Conservation (phyloP, 2,113 vertebrate species). For the Sarotherodon lohbergeri region DNA sequence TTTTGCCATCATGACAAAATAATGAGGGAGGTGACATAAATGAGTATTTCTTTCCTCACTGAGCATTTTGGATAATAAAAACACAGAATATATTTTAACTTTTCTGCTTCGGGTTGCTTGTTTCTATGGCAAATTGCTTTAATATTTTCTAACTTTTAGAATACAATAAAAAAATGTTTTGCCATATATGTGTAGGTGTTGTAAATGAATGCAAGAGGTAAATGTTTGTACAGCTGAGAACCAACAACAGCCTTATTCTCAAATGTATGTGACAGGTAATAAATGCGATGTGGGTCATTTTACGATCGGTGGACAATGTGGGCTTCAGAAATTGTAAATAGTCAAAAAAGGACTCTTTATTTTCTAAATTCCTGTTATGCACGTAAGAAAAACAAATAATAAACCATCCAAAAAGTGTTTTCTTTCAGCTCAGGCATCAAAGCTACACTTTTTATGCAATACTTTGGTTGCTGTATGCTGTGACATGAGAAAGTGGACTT, state of each 20-base stretch:
- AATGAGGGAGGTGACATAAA: background rate
- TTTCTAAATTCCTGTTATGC: background rate
- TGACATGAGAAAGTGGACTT: background rate
- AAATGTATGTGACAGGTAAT: background rate
- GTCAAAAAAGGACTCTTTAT: background rate
- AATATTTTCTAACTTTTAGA: background rate
- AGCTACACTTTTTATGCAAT: background rate
- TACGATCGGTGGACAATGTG: background rate
- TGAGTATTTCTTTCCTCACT: background rate
- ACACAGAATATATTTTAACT: background rate
- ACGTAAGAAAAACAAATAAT: background rate
- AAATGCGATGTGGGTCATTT: background rate
- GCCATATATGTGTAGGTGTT: background rate
- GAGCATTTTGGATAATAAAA: background rate
- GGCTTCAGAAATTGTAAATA: background rate
- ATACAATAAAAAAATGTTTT: slow-evolving; percentile 4
- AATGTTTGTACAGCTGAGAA: background rate
- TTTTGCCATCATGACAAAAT: background rate
- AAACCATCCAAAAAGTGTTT: background rate
- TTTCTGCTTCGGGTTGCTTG: background rate
- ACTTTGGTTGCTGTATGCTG: background rate
- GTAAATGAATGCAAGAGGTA: background rate
- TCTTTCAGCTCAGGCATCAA: background rate
- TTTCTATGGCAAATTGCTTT: background rate
- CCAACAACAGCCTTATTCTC: background rate